phyloP scores from a whole-genome alignment of 2,888 invertebrate species.

The Hirtodrosophila alboralis region DNA sequence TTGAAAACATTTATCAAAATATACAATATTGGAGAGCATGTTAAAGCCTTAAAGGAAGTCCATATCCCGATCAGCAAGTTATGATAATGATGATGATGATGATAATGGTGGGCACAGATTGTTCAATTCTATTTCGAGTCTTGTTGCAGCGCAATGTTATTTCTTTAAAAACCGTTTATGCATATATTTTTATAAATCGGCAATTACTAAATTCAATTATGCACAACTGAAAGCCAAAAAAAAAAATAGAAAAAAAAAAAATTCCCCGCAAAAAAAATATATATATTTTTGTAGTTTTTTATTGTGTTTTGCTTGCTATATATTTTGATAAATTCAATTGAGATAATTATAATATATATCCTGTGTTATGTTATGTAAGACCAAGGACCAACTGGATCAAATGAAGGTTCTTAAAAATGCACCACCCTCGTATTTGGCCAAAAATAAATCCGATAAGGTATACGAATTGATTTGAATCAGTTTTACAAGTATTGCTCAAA shows the following conservation, averaged over 20 bases:
- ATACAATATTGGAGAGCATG: slow-evolving; percentile 39
- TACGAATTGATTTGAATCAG: slow-evolving; percentile 1
- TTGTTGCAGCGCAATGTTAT: slow-evolving; percentile 46
- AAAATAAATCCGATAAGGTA: slow-evolving; percentile 94
- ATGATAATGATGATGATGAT: slow-evolving; percentile 17
- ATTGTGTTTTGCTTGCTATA: slow-evolving; percentile 27
- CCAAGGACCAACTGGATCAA: slow-evolving; percentile 86
- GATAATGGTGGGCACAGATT: slow-evolving; percentile 29
- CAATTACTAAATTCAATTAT: slow-evolving; percentile 30
- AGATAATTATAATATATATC: too few species aligned
- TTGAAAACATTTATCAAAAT: slow-evolving; percentile 20
- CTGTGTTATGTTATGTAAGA: slow-evolving; percentile 85
- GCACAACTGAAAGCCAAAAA: slow-evolving; percentile 26
- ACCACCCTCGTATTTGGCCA: slow-evolving; percentile 93
- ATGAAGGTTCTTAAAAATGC: slow-evolving; percentile 93
- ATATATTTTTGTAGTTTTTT: slow-evolving; percentile 23
- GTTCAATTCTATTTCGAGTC: slow-evolving; percentile 35
- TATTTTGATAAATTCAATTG: slow-evolving; percentile 23
- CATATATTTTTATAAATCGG: slow-evolving; percentile 40
- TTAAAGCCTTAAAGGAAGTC: slow-evolving; percentile 16
- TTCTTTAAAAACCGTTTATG: slow-evolving; percentile 33
- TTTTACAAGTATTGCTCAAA: slow-evolving; percentile 28
- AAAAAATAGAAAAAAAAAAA: slow-evolving; percentile 19
- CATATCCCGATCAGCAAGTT: slow-evolving; percentile 12
- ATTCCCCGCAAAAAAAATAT: slow-evolving; percentile 6